phyloP scores from a whole-genome alignment of 2,797 vertebrate genomes.

The Eremophila alpestris region DNA sequence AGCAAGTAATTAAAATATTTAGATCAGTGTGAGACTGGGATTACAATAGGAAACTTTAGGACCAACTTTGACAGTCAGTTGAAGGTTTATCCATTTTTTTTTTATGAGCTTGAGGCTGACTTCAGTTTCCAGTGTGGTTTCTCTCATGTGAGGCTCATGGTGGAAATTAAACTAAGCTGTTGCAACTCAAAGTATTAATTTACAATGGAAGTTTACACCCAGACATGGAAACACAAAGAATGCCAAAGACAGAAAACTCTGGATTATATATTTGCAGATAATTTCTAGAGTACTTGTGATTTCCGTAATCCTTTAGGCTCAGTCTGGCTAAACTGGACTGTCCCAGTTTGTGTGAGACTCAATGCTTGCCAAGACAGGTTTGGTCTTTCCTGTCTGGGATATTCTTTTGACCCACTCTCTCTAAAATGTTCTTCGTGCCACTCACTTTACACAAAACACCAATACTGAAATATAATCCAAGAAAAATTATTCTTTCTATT shows the following conservation, averaged over 20 bases:
- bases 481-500: not conserved
- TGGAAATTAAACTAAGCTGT: not conserved
- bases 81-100: not conserved
- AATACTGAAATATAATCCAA: not conserved
- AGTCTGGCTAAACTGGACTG: not conserved
- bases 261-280: not conserved
- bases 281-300: not conserved
- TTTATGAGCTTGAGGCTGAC: not conserved
- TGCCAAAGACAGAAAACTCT: not conserved
- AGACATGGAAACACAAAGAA: not conserved
- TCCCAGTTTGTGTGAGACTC: not conserved
- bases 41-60: not conserved
- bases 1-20: constrained; percentile 39
- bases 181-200: not conserved
- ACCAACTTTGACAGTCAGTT: not conserved
- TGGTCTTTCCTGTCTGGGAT: not conserved
- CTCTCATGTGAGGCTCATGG: not conserved
- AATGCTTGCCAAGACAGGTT: not conserved
- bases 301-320: not conserved
- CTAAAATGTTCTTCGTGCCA: not conserved
- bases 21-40: not conserved
- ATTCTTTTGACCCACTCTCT: not conserved
- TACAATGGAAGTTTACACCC: not conserved
- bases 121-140: not conserved
- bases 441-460: not conserved